phyloP scores from a whole-genome alignment of 2,888 invertebrate species.

The Apotomis betuletana region DNA sequence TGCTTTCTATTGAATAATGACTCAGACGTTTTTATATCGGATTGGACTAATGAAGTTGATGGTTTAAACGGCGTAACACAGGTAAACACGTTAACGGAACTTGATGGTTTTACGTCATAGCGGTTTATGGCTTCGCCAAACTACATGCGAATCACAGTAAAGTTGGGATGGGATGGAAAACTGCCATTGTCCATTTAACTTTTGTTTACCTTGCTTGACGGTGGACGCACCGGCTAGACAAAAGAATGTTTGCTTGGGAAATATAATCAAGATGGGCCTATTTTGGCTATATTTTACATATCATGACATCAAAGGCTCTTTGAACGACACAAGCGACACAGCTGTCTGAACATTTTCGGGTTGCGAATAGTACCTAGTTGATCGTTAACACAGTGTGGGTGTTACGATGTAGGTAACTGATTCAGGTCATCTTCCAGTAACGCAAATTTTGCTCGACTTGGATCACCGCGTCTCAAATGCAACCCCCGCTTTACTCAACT shows the following conservation, averaged over 20 bases:
- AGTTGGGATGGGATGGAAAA: constrained; percentile 7
- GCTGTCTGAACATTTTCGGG: not conserved
- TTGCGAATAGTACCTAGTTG: not conserved
- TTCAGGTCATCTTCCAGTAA: no score
- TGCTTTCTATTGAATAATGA: constrained; percentile 33
- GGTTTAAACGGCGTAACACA: constrained; percentile 18
- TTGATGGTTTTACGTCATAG: constrained; percentile 25
- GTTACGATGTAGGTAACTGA: no score
- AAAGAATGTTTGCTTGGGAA: not conserved
- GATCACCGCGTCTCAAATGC: no score
- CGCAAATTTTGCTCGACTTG: no score
- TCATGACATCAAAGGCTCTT: not conserved
- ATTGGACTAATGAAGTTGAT: constrained; percentile 19
- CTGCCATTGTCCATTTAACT: constrained; percentile 4
- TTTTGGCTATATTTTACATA: not conserved
- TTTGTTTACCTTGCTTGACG: constrained; percentile 1
- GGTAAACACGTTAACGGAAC: constrained; percentile 30
- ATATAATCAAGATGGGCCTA: not conserved
- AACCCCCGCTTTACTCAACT: no score
- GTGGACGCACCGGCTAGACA: not conserved
- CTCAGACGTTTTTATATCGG: constrained; percentile 25
- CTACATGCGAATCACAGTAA: not conserved
- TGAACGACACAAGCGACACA: not conserved
- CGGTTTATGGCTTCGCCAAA: constrained; percentile 27
- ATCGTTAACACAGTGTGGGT: not conserved